A percentile compares a stretch with the other conserved stretches of the same genome.
Conservation (phyloP, 2,888 invertebrate genomes). For the Serripes groenlandicus region DNA sequence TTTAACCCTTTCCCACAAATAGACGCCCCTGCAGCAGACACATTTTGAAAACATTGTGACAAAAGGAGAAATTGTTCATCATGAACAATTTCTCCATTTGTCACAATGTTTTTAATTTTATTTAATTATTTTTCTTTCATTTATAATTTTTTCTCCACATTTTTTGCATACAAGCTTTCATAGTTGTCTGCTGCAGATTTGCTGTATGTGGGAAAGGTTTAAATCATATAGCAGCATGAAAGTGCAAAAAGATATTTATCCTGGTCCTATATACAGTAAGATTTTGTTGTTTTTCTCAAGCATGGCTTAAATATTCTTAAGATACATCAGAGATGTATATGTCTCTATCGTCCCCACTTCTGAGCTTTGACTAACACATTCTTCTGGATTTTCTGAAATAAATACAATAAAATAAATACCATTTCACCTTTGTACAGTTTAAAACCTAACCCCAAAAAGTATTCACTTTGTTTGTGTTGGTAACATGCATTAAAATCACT, state of each 20-base stretch:
- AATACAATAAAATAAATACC: background rate
- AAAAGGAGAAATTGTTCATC: slow-evolving; percentile 2
- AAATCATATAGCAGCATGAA: background rate
- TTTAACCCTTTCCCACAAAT: no score
- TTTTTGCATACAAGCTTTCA: no score
- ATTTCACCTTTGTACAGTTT: background rate
- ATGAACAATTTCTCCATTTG: background rate
- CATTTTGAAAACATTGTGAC: background rate
- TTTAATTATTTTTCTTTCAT: no score
- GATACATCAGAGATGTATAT: background rate
- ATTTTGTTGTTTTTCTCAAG: background rate
- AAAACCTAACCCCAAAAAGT: no score
- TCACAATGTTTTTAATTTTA: slow-evolving; percentile 8
- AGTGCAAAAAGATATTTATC: background rate
- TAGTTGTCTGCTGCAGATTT: no score
- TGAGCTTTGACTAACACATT: slow-evolving; percentile 72
- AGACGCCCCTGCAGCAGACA: no score
- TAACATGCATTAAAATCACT: no score
- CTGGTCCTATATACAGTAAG: background rate
- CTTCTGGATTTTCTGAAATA: slow-evolving; percentile 79
- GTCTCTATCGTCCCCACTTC: slow-evolving; percentile 58
- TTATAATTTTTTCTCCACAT: no score
- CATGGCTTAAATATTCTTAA: background rate
- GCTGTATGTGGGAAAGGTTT: background rate
- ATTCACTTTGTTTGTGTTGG: no score